Base-by-base conservation (phyloP, 2,113 vertebrate species). In the Gambusia affinis region DNA sequence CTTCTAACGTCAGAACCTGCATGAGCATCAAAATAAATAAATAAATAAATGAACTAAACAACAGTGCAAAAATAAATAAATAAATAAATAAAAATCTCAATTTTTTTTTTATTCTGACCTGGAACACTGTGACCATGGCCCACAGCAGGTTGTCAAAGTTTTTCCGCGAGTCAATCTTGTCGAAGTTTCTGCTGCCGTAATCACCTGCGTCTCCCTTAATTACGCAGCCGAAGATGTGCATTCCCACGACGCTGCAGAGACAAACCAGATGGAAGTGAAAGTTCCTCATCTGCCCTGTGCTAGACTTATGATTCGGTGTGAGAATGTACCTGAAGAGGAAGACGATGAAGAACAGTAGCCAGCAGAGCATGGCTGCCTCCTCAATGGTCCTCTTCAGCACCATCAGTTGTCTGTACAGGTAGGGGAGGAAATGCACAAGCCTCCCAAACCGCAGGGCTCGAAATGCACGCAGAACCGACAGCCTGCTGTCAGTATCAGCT, bases 61-160 rank as follows among this genome's bases (percentile, higher is more conserved):
- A 35, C 10, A 8, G 22, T 64, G 63, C 1, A 19, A 33, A 28
- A 69, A n/a, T n/a, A n/a, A 44, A 6, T 33, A 27, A 27, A 27
- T 27, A 27, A 27, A 27, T 27, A 27, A 27, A 27, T 27, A 27
- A 27, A 27, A 27, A 27, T 27, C 27, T 27, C 1, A 27, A 27
- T 27, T 27, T 27, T 30, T 30, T 3, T 30, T 30, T 30, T 44
- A 42, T 15, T 42, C 79, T 78, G 29, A 97, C 96, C 96, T 98
- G 96, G 88, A 98, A 98, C 62, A 98, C 97, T 0, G 97, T 98
- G 85, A 98, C 96, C 6, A 97, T 97, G 68, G 97, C 96, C 97
- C 96, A 98, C 3, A 97, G 93, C 8, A 98, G 85, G 6, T 95
- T 95, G 84, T 98, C 96, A 31, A 98, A 98, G 85, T 97, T 97